A percentile compares a stretch with the other conserved stretches of the same genome.
Conservation (phyloP, 23 tunicate genomes). For the Trididemnum miniatum region DNA sequence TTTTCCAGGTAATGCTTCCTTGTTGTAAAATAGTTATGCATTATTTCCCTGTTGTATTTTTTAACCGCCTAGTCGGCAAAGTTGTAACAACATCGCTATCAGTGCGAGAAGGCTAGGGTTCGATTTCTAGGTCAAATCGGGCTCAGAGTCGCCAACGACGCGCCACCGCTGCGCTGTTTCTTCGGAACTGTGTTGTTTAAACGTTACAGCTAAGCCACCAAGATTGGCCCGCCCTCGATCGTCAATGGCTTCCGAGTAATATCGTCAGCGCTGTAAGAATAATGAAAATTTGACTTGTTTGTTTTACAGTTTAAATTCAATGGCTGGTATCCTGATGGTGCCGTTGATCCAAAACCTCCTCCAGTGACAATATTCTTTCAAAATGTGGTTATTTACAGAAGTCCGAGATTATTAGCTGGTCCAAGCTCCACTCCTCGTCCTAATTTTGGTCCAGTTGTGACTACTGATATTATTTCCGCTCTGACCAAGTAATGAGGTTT, state of each 20-base stretch:
- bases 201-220: neutral
- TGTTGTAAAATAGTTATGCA: too few relatives aligned
- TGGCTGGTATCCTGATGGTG: slow-evolving; percentile 27
- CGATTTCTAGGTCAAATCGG: neutral
- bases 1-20: neutral
- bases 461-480: slow-evolving; percentile 54
- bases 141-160: neutral
- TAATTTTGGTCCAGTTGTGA: neutral
- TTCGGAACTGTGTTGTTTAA: neutral
- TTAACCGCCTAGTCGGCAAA: too few relatives aligned
- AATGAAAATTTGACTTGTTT: neutral
- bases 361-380: slow-evolving; percentile 70
- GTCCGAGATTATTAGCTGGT: neutral
- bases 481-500: slow-evolving; percentile 43
- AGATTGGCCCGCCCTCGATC: neutral
- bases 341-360: slow-evolving; percentile 58
- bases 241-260: neutral
- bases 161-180: neutral
- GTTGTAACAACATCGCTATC: neutral
- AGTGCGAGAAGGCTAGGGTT: neutral
- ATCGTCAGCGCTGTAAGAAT: neutral
- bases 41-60: too few relatives aligned
- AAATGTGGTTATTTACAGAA: slow-evolving; percentile 32
- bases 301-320: slow-evolving; percentile 55
- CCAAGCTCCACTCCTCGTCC: neutral